phyloP scores from a whole-genome alignment of 2,888 invertebrate species.

The Xylophagus ater region DNA sequence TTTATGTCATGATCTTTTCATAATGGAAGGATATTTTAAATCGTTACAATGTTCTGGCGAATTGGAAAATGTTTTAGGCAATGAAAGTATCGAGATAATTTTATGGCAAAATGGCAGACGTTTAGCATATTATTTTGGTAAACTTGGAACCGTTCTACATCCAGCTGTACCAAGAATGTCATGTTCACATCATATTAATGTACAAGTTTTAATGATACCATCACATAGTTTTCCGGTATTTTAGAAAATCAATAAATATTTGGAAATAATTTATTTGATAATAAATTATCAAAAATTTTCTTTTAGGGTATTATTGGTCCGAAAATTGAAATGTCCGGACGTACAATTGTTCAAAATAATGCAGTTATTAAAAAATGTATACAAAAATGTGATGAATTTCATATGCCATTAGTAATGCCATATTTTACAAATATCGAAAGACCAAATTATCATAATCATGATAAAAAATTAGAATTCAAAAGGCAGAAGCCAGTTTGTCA shows the following conservation, averaged over 20 bases:
- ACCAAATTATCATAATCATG: too few species aligned
- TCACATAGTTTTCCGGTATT: conserved; percentile 33
- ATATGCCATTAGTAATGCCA: too few species aligned
- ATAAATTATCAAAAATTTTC: too few species aligned
- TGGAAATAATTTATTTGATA: too few species aligned
- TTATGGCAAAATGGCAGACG: conserved; percentile 37
- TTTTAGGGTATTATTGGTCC: conserved; percentile 33
- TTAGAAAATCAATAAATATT: too few species aligned
- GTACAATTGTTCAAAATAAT: conserved; percentile 20
- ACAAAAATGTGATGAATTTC: too few species aligned
- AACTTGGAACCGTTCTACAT: conserved; percentile 30
- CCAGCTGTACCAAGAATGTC: conserved; percentile 22
- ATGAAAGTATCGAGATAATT: conserved; percentile 32
- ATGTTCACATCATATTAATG: conserved; percentile 29
- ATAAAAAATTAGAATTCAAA: too few species aligned
- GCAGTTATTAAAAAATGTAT: too few species aligned
- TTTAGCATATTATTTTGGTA: conserved; percentile 31
- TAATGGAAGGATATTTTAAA: conserved; percentile 36
- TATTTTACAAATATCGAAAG: too few species aligned
- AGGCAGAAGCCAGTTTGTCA: too few species aligned
- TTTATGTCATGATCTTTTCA: conserved; percentile 33
- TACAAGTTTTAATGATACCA: conserved; percentile 33
- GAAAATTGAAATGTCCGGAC: conserved; percentile 31
- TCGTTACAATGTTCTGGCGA: conserved; percentile 24
- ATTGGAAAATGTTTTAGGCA: conserved; percentile 25